phyloP scores from a whole-genome alignment of 2,888 invertebrate genomes.

The Agrotis clavis region DNA sequence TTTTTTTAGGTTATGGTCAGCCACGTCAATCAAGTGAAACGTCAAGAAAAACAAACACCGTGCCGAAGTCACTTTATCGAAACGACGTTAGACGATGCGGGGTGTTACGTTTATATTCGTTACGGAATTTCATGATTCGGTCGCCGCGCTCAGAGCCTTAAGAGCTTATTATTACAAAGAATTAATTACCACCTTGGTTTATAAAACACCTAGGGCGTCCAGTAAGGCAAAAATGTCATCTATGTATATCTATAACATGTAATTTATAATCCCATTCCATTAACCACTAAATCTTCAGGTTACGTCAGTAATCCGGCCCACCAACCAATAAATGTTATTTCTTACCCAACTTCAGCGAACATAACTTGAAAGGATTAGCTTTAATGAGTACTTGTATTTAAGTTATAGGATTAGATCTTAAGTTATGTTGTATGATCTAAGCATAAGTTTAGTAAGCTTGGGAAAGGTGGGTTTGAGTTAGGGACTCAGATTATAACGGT shows the following conservation, averaged over 20 bases:
- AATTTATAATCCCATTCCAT: not conserved
- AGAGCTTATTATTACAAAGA: too few species aligned
- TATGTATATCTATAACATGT: constrained; percentile 1
- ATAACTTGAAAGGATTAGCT: constrained; percentile 39
- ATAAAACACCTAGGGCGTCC: too few species aligned
- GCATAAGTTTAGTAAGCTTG: constrained; percentile 21
- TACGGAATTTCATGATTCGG: too few species aligned
- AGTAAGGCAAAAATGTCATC: not conserved
- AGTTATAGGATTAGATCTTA: constrained; percentile 43
- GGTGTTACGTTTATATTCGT: too few species aligned
- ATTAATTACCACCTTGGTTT: not conserved
- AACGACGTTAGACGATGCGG: too few species aligned
- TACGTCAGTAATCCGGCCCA: not conserved
- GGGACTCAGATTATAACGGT: constrained; percentile 17
- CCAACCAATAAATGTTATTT: constrained; percentile 40
- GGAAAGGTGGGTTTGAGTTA: constrained; percentile 8
- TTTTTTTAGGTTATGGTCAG: too few species aligned
- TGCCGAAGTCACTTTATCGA: too few species aligned
- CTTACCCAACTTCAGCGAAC: constrained; percentile 36
- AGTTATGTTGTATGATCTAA: constrained; percentile 34
- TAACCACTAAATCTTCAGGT: not conserved
- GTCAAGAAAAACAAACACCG: too few species aligned
- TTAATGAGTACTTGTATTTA: constrained; percentile 43
- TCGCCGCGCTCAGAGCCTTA: too few species aligned
- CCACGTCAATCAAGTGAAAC: too few species aligned